Evolutionary conservation across 2,113 vertebrate species (phyloP).

Genomic region (Epinephelus moara): DNA sequence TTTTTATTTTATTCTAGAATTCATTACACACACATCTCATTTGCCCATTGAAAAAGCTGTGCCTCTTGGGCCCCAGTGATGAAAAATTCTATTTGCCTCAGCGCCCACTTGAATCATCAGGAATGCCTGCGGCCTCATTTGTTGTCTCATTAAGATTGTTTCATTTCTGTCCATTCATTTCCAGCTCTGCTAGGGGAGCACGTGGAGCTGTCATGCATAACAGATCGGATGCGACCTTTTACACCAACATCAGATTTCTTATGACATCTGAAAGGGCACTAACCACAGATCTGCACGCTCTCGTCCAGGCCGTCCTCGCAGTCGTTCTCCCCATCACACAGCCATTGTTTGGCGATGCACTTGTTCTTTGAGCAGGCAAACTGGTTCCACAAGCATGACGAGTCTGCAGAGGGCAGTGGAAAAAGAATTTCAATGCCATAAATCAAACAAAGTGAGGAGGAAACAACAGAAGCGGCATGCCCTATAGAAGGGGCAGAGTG

Average conservation of each 20-base stretch:
- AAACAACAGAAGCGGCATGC: slow-evolving; percentile 38
- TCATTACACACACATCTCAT: slow-evolving; percentile 70
- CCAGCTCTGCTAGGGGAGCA: slow-evolving; percentile 25
- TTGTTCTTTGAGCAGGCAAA: slow-evolving; percentile 97
- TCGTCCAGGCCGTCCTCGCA: slow-evolving; percentile 95
- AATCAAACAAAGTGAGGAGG: slow-evolving; percentile 66
- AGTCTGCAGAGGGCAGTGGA: slow-evolving; percentile 84
- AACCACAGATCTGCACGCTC: slow-evolving; percentile 93
- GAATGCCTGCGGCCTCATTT: slow-evolving; percentile 61
- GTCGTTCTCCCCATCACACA: slow-evolving; percentile 96
- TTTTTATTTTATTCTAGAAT: slow-evolving; percentile 66
- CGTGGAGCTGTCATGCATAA: neutral
- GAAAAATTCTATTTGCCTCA: slow-evolving; percentile 72
- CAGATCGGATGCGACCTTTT: slow-evolving; percentile 38
- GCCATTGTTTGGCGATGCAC: slow-evolving; percentile 97
- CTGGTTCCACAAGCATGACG: slow-evolving; percentile 96
- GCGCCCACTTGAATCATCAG: slow-evolving; percentile 62
- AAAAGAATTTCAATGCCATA: slow-evolving; percentile 54
- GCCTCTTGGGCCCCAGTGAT: slow-evolving; percentile 58
- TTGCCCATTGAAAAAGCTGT: slow-evolving; percentile 61
- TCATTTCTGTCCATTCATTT: slow-evolving; percentile 46
- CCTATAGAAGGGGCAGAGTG: slow-evolving; percentile 28
- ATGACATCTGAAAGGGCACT: slow-evolving; percentile 53
- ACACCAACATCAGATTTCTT: slow-evolving; percentile 8
- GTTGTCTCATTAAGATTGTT: slow-evolving; percentile 69